Conservation (phyloP, 2,113 vertebrate genomes). For the Camelus bactrianus region DNA sequence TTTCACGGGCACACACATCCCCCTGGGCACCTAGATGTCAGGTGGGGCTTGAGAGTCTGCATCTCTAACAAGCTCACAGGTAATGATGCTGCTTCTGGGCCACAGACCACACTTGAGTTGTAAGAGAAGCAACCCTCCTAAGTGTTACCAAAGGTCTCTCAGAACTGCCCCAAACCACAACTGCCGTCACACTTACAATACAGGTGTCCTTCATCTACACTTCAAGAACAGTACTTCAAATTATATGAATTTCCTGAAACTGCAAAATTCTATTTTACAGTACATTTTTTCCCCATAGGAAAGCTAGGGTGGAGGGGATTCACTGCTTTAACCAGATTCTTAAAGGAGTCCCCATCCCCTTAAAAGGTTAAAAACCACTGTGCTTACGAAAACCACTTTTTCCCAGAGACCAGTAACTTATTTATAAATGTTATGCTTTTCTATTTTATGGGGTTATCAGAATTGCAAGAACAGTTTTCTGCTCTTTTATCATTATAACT, state of each 20-base stretch:
- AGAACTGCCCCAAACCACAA: background rate
- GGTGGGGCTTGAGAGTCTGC: background rate
- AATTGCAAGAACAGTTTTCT: conserved; percentile 18
- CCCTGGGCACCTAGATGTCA: no score
- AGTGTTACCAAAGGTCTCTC: background rate
- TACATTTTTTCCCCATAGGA: no score
- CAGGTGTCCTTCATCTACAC: background rate
- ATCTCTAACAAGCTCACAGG: background rate
- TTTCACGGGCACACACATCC: background rate
- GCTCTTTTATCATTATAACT: background rate
- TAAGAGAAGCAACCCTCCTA: background rate
- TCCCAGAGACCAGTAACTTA: background rate
- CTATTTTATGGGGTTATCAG: background rate
- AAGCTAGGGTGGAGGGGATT: no score
- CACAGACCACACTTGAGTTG: background rate
- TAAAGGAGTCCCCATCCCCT: background rate
- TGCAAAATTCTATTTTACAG: background rate
- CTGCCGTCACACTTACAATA: background rate
- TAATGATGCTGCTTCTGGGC: no score
- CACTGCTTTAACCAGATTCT: background rate
- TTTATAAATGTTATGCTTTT: background rate
- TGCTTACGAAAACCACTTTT: background rate
- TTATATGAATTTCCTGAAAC: background rate
- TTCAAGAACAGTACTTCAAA: background rate
- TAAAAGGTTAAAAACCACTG: background rate